Conservation (phyloP, 2,113 vertebrate genomes). For the Jacana jacana region DNA sequence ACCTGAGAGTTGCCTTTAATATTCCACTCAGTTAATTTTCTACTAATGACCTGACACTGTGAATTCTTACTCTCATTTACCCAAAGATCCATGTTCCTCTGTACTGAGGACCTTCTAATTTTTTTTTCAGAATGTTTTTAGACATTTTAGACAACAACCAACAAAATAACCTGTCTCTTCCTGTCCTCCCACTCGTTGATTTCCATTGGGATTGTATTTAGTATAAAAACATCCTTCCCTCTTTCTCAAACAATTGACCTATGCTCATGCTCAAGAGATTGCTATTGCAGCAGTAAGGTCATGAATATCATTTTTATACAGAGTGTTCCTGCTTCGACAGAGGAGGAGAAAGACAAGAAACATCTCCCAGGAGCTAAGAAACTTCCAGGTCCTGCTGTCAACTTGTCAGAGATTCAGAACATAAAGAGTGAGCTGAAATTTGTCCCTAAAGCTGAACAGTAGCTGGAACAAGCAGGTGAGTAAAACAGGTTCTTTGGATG, state of each 20-base stretch:
- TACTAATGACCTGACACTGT: neutral
- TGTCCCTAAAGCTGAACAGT: conserved; percentile 80
- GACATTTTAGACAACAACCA: neutral
- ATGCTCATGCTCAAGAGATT: neutral
- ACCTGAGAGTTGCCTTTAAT: neutral
- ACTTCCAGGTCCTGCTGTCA: conserved; percentile 89
- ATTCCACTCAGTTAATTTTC: neutral
- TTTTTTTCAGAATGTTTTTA: neutral
- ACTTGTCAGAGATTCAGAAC: conserved; percentile 95
- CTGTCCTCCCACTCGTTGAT: rapidly evolving
- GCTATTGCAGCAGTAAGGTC: neutral
- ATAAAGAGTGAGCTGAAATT: conserved; percentile 92
- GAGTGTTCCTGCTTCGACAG: conserved; percentile 50
- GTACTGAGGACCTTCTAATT: neutral
- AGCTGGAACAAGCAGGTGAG: conserved; percentile 70
- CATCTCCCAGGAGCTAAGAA: conserved; percentile 88
- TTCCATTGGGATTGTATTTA: neutral
- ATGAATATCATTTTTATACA: conserved; percentile 42
- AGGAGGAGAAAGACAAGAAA: conserved; percentile 87
- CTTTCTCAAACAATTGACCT: neutral
- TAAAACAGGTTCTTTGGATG: neutral
- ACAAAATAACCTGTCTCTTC: neutral
- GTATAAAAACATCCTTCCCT: neutral
- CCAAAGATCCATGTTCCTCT: neutral
- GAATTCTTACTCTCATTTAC: neutral